phyloP scores from a whole-genome alignment of 2,113 vertebrate species.

The Etheostoma spectabile region DNA sequence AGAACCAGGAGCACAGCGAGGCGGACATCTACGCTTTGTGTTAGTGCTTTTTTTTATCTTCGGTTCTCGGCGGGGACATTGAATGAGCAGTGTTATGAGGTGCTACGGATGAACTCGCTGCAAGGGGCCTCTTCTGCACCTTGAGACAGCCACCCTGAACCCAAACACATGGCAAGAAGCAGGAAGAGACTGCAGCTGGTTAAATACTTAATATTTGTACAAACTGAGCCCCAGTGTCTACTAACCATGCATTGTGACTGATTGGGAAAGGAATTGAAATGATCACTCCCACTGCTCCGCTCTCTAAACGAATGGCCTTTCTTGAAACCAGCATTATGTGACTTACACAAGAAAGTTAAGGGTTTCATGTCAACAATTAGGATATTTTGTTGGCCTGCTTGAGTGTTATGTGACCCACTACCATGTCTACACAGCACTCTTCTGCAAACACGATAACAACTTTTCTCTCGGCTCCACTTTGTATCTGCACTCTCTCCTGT shows the following conservation, averaged over 20 bases:
- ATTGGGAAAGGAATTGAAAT: constrained; percentile 25
- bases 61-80: background rate
- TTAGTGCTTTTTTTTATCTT: constrained; percentile 51
- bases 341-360: constrained; percentile 26
- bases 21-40: constrained; percentile 14
- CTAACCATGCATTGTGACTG: constrained; percentile 17
- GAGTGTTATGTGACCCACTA: constrained; percentile 53
- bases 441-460: background rate
- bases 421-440: constrained; percentile 49
- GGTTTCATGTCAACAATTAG: background rate
- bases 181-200: constrained; percentile 22
- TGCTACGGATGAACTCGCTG: constrained; percentile 23
- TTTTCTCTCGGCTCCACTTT: constrained; percentile 13
- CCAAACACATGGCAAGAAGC: constrained; percentile 12
- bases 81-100: background rate
- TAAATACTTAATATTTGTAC: constrained; percentile 2
- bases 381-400: constrained; percentile 33
- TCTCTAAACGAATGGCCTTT: background rate
- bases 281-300: constrained; percentile 20
- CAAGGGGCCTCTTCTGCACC: constrained; percentile 23
- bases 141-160: constrained; percentile 23
- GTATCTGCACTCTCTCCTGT: constrained; percentile 28
- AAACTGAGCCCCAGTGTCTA: constrained; percentile 7
- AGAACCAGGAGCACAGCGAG: constrained; percentile 73
- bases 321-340: constrained; percentile 12